These are phyloP conservation scores for Montipora sp. DNA, from an alignment of 64 coral and sea anemone genomes.

Conservation along the genomic window DNA sequence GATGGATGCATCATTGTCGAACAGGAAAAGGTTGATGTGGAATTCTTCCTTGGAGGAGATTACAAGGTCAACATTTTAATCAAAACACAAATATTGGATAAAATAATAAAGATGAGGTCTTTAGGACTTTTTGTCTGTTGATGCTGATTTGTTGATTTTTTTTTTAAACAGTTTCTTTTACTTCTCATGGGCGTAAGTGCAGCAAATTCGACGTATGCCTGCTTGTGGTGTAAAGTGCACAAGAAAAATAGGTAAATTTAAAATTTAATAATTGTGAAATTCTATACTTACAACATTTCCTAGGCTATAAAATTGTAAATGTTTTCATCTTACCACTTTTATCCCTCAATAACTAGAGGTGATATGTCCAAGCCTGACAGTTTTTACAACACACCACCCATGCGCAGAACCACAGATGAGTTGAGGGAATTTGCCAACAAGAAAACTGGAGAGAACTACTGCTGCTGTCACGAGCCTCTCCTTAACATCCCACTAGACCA, in stretches of 20 bases:
- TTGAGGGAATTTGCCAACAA: constrained; percentile 31
- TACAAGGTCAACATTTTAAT: constrained; percentile 35
- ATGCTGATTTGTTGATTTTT: not conserved
- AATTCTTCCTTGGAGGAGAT: constrained; percentile 72
- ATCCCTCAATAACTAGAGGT: constrained; percentile 37
- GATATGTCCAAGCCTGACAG: constrained; percentile 68
- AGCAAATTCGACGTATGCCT: constrained; percentile 60
- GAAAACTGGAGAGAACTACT: constrained; percentile 58
- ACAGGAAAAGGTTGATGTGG: constrained; percentile 34
- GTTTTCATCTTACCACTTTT: not conserved
- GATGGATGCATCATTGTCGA: constrained; percentile 31
- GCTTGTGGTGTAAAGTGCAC: constrained; percentile 65
- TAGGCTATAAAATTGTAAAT: not conserved
- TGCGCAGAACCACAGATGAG: constrained; percentile 41
- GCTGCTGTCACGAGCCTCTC: constrained; percentile 61
- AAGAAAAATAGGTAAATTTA: constrained; percentile 58
- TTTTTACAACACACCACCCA: not conserved
- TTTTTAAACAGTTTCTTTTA: constrained; percentile 52
- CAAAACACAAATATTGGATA: not conserved
- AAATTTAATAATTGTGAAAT: too few species aligned
- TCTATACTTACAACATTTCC: too few species aligned
- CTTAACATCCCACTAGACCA: constrained; percentile 31
- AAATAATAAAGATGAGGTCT: not conserved
- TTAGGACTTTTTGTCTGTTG: not conserved
- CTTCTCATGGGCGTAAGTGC: constrained; percentile 62